These are phyloP conservation scores for Apocheima hispidaria DNA, from an alignment of 2,888 invertebrate genomes.

Conservation along the genomic window DNA sequence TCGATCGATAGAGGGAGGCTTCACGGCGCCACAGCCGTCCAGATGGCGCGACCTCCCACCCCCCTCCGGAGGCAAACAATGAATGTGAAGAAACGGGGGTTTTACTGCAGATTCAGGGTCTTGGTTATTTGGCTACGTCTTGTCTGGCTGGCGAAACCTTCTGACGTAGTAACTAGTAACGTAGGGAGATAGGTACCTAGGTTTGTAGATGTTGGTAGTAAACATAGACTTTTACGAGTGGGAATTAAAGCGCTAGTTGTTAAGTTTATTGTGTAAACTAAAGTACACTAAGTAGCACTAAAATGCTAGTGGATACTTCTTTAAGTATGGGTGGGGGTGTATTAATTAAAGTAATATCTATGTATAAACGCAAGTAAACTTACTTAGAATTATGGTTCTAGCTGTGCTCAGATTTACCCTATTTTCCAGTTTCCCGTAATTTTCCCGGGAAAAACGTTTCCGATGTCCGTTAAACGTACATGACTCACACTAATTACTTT, in stretches of 20 bases:
- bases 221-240: neutral
- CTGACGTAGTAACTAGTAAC: constrained; percentile 41
- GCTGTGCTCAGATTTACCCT: no score
- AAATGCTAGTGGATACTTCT: no score
- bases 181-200: neutral
- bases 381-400: no score
- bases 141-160: constrained; percentile 46
- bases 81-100: constrained; percentile 16
- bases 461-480: no score
- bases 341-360: no score
- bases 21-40: constrained; percentile 51
- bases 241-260: neutral
- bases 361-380: no score
- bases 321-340: no score
- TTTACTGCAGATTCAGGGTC: constrained; percentile 43
- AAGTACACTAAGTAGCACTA: no score
- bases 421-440: no score
- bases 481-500: no score
- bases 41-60: constrained; percentile 41
- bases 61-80: constrained; percentile 23
- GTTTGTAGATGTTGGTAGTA: neutral
- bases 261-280: neutral
- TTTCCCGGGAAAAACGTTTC: no score
- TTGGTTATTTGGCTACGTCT: constrained; percentile 47
- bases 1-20: constrained; percentile 68